These are phyloP conservation scores for Luehdorfia chinensis DNA, from an alignment of 1,140 invertebrate species.

Conservation along the genomic window DNA sequence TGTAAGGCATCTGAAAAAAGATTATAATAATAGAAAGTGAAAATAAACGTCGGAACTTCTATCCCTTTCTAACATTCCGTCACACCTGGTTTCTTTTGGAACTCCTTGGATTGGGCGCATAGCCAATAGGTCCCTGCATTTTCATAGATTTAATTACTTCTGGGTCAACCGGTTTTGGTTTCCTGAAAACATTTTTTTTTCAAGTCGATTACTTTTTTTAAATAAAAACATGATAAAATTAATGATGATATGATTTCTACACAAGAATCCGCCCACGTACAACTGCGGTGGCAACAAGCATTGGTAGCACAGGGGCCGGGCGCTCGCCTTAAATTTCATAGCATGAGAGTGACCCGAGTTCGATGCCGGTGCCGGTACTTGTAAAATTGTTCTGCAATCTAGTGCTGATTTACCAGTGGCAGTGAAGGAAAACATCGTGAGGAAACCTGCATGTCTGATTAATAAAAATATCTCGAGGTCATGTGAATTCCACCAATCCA, in stretches of 20 bases:
- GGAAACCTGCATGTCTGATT: too few relatives aligned
- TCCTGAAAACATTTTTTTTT: slow-evolving; percentile 61
- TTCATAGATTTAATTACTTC: slow-evolving; percentile 94
- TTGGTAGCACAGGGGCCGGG: background rate
- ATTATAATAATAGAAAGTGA: slow-evolving; percentile 8
- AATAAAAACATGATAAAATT: background rate
- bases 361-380: too few relatives aligned
- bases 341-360: too few relatives aligned
- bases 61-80: background rate
- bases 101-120: slow-evolving; percentile 93
- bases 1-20: slow-evolving; percentile 78
- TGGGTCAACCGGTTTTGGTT: slow-evolving; percentile 85
- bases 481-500: too few relatives aligned
- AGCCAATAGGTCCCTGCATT: slow-evolving; percentile 97
- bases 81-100: slow-evolving; percentile 88
- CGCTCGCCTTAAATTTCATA: too few relatives aligned
- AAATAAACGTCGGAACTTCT: background rate
- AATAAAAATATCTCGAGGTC: too few relatives aligned
- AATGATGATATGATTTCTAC: too few relatives aligned
- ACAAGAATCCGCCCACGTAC: too few relatives aligned
- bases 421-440: too few relatives aligned
- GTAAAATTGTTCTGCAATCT: background rate
- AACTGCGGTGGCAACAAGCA: background rate
- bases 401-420: too few relatives aligned
- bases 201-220: too few relatives aligned